Evolutionary conservation across 2,797 vertebrate species (phyloP), one percentile per base, ranked within the genome.

Genomic region (Erethizon dorsatum): DNA sequence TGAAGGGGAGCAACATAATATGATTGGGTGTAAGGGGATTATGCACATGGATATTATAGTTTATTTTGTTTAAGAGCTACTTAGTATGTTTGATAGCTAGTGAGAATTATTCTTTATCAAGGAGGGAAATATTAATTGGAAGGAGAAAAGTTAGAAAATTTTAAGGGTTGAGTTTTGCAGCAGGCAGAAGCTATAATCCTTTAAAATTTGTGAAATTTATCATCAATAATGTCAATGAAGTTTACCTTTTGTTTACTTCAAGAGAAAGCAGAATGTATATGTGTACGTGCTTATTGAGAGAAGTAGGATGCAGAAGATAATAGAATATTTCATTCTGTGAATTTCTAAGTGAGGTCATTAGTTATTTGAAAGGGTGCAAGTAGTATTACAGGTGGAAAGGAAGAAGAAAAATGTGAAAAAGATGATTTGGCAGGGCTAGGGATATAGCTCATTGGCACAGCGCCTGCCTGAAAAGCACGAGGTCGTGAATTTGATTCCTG

Each of bases 281-380:
- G 4, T 61, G 2, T 28, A n/a, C 83, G 3, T 31, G 14, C 15
- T 52, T 78, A 10, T 6, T 52, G 14, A 63, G 12, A 33, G 14
- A 59, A 3, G 50, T 61, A 80, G 4, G 28, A 80, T 41, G 31
- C 20, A 61, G 56, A 63, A 93, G 65, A 47, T 54, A 75, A 75
- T 5, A 79, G 52, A 90, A 83, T 52, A 54, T 75, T 82, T 88
- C 10, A 69, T 77, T 86, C 65, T 78, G 18, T 89, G 69, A 92
- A 83, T 95, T 94, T 33, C 28, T 79, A 89, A 87, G 6, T 33
- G 80, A 77, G 5, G 18, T n/a, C 59, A 67, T 90, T 67, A 65
- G 22, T n/a, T 69, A 33, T 33, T 77, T 77, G 26, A 65, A 10
- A 22, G 13, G 0, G 7, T 54, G 2, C 31, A 37, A 3, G 3